Percentiles rank a stretch among this genome's conserved stretches.
phyloP scores from a whole-genome alignment of 2,797 vertebrate species.

The Danio aesculapii region DNA sequence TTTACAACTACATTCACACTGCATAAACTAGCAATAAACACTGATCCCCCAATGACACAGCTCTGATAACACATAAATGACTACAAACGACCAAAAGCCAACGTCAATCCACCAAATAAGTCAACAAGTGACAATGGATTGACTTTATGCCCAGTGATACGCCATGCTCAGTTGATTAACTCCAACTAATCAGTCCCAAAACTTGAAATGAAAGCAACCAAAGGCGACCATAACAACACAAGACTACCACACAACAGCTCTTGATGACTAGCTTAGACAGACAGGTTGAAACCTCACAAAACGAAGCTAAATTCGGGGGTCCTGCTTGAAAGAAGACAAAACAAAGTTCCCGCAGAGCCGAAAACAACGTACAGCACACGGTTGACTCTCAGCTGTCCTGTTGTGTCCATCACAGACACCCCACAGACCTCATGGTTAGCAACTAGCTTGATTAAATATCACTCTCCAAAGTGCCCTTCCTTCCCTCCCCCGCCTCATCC shows the following conservation, averaged over 20 bases:
- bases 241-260: not conserved
- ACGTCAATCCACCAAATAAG: not conserved
- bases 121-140: not conserved
- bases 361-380: not conserved
- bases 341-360: conserved; percentile 21
- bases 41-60: not conserved
- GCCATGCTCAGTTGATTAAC: not conserved
- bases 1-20: not conserved
- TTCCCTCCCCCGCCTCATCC: conserved; percentile 40
- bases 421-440: conserved; percentile 38
- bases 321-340: conserved; percentile 1
- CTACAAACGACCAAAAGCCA: not conserved
- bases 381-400: conserved; percentile 16
- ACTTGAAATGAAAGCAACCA: conserved; percentile 27
- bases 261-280: conserved; percentile 2
- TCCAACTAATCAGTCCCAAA: not conserved
- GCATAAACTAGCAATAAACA: not conserved
- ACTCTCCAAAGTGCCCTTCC: conserved; percentile 45
- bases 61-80: not conserved
- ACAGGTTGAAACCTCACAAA: conserved; percentile 1
- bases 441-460: conserved; percentile 41
- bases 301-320: not conserved
- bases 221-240: conserved; percentile 3
- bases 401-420: not conserved
- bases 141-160: not conserved